Conservation (phyloP, 2,888 invertebrate genomes). For the Xestoiulus laeticollis region DNA sequence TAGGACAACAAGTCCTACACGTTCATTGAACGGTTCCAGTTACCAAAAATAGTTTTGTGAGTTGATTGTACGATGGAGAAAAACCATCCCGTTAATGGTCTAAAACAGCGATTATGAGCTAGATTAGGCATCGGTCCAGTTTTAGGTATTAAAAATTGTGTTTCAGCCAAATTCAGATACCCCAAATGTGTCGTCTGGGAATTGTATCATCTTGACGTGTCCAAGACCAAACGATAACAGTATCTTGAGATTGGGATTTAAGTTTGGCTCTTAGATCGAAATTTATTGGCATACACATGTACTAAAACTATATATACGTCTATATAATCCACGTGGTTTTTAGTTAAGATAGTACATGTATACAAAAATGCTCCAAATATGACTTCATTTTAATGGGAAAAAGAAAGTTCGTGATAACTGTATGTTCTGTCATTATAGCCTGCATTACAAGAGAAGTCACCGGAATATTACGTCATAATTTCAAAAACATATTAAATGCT, state of each 20-base stretch:
- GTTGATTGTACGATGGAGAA: not conserved
- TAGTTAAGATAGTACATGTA: no score
- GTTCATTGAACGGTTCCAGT: not conserved
- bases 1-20: not conserved
- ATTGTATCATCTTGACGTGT: not conserved
- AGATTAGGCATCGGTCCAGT: constrained; percentile 2
- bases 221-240: not conserved
- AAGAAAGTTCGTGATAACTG: no score
- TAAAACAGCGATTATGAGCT: not conserved
- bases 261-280: not conserved
- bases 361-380: no score
- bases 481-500: no score
- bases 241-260: not conserved
- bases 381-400: no score
- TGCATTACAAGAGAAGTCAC: no score
- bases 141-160: not conserved
- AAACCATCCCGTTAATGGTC: not conserved
- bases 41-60: not conserved
- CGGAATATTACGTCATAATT: no score
- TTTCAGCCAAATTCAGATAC: not conserved
- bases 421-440: no score
- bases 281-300: no score
- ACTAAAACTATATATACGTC: no score
- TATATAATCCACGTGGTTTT: no score
- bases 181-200: not conserved